A percentile compares a stretch with the other conserved stretches of the same genome.
phyloP scores from a whole-genome alignment of 2,888 invertebrate genomes.

The Spialia ferax region DNA sequence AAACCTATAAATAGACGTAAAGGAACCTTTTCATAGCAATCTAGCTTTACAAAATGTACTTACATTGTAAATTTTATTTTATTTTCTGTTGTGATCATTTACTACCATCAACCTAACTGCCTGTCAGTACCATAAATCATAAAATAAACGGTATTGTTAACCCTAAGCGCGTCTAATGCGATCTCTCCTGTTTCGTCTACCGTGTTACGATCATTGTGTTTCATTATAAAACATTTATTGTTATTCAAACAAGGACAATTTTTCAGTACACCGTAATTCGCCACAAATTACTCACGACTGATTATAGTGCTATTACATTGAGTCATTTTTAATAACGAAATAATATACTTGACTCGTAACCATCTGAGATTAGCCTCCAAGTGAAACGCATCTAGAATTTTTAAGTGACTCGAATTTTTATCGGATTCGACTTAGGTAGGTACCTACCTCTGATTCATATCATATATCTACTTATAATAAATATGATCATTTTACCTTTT shows the following conservation, averaged over 20 bases:
- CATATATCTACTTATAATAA: too few relatives aligned
- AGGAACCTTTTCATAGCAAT: too few relatives aligned
- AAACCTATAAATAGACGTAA: too few relatives aligned
- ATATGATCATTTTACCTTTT: too few relatives aligned
- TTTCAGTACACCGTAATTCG: constrained; percentile 50
- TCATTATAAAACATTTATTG: constrained; percentile 71
- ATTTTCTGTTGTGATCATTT: constrained; percentile 16
- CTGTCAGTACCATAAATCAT: constrained; percentile 18
- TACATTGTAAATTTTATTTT: background rate
- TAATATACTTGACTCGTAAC: constrained; percentile 28
- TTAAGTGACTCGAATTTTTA: background rate
- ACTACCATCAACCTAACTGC: background rate
- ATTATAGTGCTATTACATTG: constrained; percentile 48
- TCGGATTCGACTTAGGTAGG: too few relatives aligned
- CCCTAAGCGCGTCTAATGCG: constrained; percentile 62
- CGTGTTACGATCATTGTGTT: constrained; percentile 74
- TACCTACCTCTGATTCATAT: too few relatives aligned
- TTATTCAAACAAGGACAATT: constrained; percentile 58
- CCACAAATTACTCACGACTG: constrained; percentile 49
- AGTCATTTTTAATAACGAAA: constrained; percentile 48
- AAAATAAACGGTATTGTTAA: constrained; percentile 22
- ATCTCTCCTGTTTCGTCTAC: constrained; percentile 57
- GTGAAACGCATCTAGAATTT: background rate
- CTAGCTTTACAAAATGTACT: too few relatives aligned
- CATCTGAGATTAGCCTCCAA: constrained; percentile 50